Base-by-base conservation (phyloP, 2,888 invertebrate species). In the Noctua comes region DNA sequence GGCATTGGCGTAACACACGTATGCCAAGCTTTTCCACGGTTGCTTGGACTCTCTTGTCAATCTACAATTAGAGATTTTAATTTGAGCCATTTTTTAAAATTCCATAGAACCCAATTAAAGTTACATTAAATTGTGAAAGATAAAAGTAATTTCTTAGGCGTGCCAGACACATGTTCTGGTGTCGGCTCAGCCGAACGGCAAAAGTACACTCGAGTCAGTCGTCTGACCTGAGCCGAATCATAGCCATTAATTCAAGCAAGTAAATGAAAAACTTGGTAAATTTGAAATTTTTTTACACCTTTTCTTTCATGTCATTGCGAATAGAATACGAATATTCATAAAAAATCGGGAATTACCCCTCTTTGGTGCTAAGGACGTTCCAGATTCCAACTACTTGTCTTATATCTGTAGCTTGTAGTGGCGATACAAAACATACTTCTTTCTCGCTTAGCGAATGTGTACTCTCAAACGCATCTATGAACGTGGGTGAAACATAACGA, bases 41-140 rank as follows among this genome's bases (percentile, higher is more conserved):
- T 0, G 88, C 90, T 89, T 97, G 96, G 1, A 97, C 96, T 57
- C 97, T 95, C 73, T 94, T 92, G 82, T 97, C 97, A 6, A 98
- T 94, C 95, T 97, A 79, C 54, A 78, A 86, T 57, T 0, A 54
- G 36, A 31, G 1, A 13, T 66, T 54, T 40, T 7, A 68, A 11
- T 24, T 64, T 18, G 11, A 43, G n/a, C 13, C 13, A 40, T 24
- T 36, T 65, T 65, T 21, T 64, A 21, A 2, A 5, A 62, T 21
- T 21, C 5, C 36, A 36, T 59, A 6, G 6, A 27, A 59, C 6
- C 16, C 27, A 1, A 16, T 3, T 10, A 57, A 24, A n/a, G 5
- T 13, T 27, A n/a, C 5, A 13, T 57, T n/a, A n/a, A 54, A n/a
- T 57, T 57, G n/a, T 27, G n/a, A n/a, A 57, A 57, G n/a, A n/a